A percentile compares a stretch with the other conserved stretches of the same genome.
Conservation (phyloP, 2,113 vertebrate species). For the Carassius auratus region DNA sequence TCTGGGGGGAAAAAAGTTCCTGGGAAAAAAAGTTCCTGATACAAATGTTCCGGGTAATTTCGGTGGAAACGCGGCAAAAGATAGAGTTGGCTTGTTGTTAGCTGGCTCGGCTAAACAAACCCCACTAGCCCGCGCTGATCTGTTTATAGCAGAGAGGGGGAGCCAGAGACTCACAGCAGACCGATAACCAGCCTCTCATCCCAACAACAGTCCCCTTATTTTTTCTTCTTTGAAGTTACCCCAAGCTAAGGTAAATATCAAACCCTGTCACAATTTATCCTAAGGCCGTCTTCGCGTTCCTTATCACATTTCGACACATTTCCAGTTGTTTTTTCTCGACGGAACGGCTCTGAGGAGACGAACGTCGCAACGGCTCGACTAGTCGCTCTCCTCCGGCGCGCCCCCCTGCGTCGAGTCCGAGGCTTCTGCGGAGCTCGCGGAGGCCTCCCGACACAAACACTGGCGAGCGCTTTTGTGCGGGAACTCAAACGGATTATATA, state of each 20-base stretch:
- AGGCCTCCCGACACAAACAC: slow-evolving; percentile 43
- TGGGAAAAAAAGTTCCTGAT: too few species aligned
- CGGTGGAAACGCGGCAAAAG: too few species aligned
- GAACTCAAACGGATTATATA: not conserved
- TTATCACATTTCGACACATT: not conserved
- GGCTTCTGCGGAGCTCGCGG: slow-evolving; percentile 32
- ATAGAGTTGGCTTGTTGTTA: slow-evolving; percentile 83
- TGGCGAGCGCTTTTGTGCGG: slow-evolving; percentile 17
- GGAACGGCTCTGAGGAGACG: slow-evolving; percentile 31
- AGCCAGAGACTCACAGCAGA: slow-evolving; percentile 71
- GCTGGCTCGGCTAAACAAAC: slow-evolving; percentile 55
- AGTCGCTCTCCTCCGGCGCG: slow-evolving; percentile 35
- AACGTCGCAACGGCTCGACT: slow-evolving; percentile 35
- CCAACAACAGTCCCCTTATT: slow-evolving; percentile 43
- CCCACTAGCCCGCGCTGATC: slow-evolving; percentile 33
- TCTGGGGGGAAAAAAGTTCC: too few species aligned
- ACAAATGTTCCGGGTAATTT: too few species aligned
- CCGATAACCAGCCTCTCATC: slow-evolving; percentile 59
- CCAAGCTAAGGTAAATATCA: slow-evolving; percentile 47
- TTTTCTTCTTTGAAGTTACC: slow-evolving; percentile 47
- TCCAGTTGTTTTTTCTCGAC: slow-evolving; percentile 3
- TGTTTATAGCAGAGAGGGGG: slow-evolving; percentile 67
- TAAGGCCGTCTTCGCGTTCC: not conserved
- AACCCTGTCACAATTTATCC: not conserved
- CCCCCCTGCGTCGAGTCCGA: slow-evolving; percentile 34